Base-by-base conservation (phyloP, 2,888 invertebrate species). In the Cheiracanthium punctorium region DNA sequence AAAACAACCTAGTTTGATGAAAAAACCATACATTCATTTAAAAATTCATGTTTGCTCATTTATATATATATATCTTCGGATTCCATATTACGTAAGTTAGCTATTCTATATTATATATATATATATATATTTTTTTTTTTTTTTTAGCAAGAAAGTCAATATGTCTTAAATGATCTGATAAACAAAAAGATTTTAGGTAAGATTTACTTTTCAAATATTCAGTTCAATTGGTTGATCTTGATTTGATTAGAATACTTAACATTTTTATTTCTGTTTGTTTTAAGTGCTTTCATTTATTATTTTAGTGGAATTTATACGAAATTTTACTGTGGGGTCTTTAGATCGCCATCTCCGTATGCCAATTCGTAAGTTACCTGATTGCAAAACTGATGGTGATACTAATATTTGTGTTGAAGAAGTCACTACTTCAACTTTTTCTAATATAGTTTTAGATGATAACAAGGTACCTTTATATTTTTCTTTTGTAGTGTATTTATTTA, bases 121-220 rank as follows among this genome's bases (percentile, higher is more conserved):
- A 48, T 10, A 17, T 10, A 17, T 48, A 48, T 48, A 48, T 48
- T 17, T 48, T 17, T 48, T 2, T 48, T 17, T 88, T 89, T 90
- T 88, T 92, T 92, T 37, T 91, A 95, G 95, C 93, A 94, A 91
- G 96, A 96, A 92, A 93, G 93, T 90, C 95, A 95, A 91, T 95
- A 94, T 90, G 91, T 95, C 14, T 92, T 92, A 88, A 89, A 91
- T 90, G 90, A 90, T 89, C 90, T 91, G 43, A 90, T 93, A 43
- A 92, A 90, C 80, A 91, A 91, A 77, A 89, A 90, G 37, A 90
- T 91, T 69, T 89, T 93, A 43, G 91, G 92, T 91, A 89, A 90
- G 48, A 20, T 12, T 69, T 17, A 12, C 32, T 52, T 70, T 17
- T 29, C n/a, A 24, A n/a, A 14, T 37, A 17, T 30, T 74, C n/a